phyloP scores from a whole-genome alignment of 2,113 vertebrate genomes.

The Connochaetes taurinus region DNA sequence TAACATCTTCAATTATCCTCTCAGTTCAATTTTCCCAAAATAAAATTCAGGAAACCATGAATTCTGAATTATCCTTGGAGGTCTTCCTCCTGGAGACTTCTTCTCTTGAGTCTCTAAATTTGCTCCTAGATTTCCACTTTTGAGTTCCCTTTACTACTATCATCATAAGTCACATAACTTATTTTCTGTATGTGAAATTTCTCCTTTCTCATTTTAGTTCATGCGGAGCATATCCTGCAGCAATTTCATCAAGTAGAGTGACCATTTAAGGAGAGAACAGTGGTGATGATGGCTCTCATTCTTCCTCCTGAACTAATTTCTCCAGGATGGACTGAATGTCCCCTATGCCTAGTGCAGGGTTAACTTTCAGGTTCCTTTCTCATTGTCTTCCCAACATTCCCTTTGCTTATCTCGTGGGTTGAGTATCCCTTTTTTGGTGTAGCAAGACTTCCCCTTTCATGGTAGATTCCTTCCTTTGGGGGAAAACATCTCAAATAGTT shows the following conservation, averaged over 20 bases:
- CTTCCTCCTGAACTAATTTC: background rate
- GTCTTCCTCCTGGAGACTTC: background rate
- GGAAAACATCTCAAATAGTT: background rate
- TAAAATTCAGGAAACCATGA: background rate
- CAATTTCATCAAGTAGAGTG: background rate
- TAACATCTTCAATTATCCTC: background rate
- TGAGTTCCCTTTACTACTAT: background rate
- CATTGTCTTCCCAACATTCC: fast-evolving
- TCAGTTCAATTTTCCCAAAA: background rate
- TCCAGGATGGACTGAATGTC: fast-evolving
- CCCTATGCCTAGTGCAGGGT: fast-evolving
- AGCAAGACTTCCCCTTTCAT: background rate
- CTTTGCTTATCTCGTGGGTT: background rate
- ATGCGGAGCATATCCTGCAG: background rate
- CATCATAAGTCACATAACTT: fast-evolving
- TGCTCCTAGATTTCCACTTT: fast-evolving
- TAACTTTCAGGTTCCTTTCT: no score
- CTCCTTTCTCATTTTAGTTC: background rate
- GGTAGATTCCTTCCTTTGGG: background rate
- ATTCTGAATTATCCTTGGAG: background rate
- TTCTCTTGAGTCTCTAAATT: fast-evolving
- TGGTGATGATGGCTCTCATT: no score
- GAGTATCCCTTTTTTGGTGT: fast-evolving
- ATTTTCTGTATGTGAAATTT: fast-evolving
- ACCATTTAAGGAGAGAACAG: fast-evolving